Conservation (phyloP, 2,888 invertebrate species). For the Patella depressa region DNA sequence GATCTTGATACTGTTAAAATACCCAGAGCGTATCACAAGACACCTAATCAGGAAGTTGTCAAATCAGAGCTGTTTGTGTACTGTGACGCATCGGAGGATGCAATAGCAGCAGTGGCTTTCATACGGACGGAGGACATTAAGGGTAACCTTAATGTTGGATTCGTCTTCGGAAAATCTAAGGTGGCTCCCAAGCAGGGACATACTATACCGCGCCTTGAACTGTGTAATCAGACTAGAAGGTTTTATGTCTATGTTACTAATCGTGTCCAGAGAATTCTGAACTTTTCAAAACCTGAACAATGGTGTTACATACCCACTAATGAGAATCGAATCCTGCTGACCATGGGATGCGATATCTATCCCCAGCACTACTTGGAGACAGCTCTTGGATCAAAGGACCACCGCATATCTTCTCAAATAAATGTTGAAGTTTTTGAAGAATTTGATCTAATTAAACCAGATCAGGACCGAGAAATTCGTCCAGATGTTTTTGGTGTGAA, state of each 20-base stretch:
- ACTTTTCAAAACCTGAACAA: conserved; percentile 19
- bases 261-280: too few relatives aligned
- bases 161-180: background rate
- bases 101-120: too few relatives aligned
- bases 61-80: too few relatives aligned
- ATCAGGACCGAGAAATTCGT: conserved; percentile 15
- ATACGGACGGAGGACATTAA: too few relatives aligned
- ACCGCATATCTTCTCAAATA: conserved; percentile 18
- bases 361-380: conserved; percentile 17
- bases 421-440: background rate
- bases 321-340: conserved; percentile 39
- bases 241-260: too few relatives aligned
- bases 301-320: conserved; percentile 34
- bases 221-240: background rate
- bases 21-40: too few relatives aligned
- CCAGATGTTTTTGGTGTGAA: background rate
- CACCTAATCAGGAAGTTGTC: too few relatives aligned
- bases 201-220: conserved; percentile 16
- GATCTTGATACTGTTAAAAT: too few relatives aligned
- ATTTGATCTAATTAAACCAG: background rate
- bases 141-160: too few relatives aligned
- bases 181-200: conserved; percentile 13
- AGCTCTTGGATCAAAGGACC: conserved; percentile 32
- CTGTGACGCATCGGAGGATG: too few relatives aligned
- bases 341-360: conserved; percentile 27